Evolutionary conservation across 1,140 invertebrate genomes (phyloP).

Genomic region (Drosophila baimaii): DNA sequence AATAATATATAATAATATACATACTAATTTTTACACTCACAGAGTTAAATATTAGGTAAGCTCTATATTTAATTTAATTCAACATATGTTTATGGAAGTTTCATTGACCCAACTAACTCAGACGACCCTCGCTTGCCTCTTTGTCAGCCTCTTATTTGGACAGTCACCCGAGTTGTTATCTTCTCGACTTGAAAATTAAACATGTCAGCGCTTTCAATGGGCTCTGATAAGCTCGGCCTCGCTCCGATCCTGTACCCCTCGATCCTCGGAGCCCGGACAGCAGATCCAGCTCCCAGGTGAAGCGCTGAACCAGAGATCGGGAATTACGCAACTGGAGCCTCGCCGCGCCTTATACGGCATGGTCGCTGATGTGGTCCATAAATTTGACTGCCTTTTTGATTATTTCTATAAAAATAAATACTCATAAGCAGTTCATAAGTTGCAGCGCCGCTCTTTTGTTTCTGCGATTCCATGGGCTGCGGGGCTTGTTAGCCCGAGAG

Average conservation of each 20-base stretch:
- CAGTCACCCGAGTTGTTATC: constrained; percentile 55
- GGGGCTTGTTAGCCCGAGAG: constrained; percentile 53
- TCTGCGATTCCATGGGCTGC: constrained; percentile 29
- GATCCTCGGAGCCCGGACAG: background rate
- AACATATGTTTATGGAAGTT: background rate
- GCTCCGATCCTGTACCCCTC: background rate
- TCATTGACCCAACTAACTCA: background rate
- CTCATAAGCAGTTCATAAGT: constrained; percentile 80
- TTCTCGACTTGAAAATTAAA: constrained; percentile 68
- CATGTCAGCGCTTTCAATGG: constrained; percentile 75
- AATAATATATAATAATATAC: too few species aligned
- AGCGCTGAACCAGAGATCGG: background rate
- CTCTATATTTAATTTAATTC: too few species aligned
- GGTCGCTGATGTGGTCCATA: constrained; percentile 60
- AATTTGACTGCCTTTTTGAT: constrained; percentile 76
- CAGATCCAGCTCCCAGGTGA: background rate
- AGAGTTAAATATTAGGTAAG: background rate
- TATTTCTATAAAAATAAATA: constrained; percentile 81
- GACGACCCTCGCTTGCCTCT: constrained; percentile 37
- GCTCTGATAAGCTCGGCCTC: constrained; percentile 51
- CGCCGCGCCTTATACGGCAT: constrained; percentile 47
- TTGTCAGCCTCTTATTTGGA: constrained; percentile 32
- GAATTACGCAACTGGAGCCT: constrained; percentile 49
- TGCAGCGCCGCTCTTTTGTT: constrained; percentile 61
- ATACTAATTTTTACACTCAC: too few species aligned